Base-by-base conservation (phyloP, 2,113 vertebrate genomes). In the Ammospiza nelsoni region DNA sequence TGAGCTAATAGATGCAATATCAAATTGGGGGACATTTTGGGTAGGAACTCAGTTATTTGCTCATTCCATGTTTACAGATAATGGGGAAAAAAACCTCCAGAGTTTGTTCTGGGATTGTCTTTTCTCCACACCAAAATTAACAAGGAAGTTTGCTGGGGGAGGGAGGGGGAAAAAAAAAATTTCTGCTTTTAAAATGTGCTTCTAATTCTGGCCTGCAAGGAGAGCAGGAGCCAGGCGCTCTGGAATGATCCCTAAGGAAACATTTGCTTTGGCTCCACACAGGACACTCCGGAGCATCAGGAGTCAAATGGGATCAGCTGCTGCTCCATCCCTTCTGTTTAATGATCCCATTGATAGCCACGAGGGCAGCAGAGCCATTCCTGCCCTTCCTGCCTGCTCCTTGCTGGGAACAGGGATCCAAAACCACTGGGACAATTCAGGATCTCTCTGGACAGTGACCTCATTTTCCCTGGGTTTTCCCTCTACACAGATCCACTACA, bases 171-270 rank as follows among this genome's bases (percentile, higher is more conserved):
- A 39, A 39, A 39, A 39, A 39, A 39, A 39, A 2, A 9, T 11
- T 25, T 59, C 58, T 66, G 9, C 23, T 86, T 82, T 88, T 52
- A 59, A 90, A 95, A 78, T 31, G 55, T 41, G 75, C 74, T 88
- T 95, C 82, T 92, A 90, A 93, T 90, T 90, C 68, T 57, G 83
- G 82, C 68, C 71, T 83, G 46, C 35, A 51, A 54, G 66, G 72
- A 83, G 74, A 2, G 55, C 65, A 92, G 81, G 24, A 83, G 84
- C n/a, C 29, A 91, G 51, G 59, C 43, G 71, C 59, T 18, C 90
- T 95, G 96, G 94, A 97, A 86, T 19, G 2, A 62, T 91, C 94
- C 95, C 94, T 65, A 93, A 86, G 90, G 94, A 91, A 97, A 92
- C 90, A 95, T 94, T 94, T 96, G 90, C 90, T 96, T 95, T 97